phyloP scores from a whole-genome alignment of 2,113 vertebrate genomes.

The Syngnathoides biaculeatus region DNA sequence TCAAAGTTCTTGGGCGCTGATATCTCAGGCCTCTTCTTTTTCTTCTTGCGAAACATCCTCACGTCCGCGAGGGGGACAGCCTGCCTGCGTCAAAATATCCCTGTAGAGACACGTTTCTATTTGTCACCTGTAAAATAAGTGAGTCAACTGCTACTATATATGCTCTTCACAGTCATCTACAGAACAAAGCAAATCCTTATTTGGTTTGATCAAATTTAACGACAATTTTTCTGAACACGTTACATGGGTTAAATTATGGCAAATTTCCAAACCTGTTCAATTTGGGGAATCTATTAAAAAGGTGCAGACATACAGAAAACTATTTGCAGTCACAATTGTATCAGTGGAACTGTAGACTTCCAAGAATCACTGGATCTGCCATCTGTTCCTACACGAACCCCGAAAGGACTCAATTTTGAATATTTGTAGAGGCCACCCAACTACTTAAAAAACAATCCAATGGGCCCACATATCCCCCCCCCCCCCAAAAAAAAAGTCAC shows the following conservation, averaged over 20 bases:
- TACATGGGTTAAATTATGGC: not conserved
- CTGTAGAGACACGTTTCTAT: constrained; percentile 30
- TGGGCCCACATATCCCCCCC: too few relatives aligned
- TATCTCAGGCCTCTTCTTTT: constrained; percentile 98
- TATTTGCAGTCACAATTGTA: too few relatives aligned
- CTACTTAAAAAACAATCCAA: too few relatives aligned
- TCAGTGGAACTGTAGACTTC: too few relatives aligned
- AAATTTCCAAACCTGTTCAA: not conserved
- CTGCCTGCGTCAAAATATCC: constrained; percentile 38
- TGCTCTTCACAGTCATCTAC: not conserved
- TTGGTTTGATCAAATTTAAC: not conserved
- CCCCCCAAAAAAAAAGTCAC: too few relatives aligned
- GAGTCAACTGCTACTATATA: not conserved
- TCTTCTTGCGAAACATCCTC: constrained; percentile 97
- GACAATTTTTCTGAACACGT: not conserved
- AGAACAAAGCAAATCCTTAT: not conserved
- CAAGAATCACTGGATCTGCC: too few relatives aligned
- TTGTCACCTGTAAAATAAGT: not conserved
- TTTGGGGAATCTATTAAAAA: too few relatives aligned
- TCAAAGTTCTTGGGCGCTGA: constrained; percentile 95
- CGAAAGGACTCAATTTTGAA: too few relatives aligned
- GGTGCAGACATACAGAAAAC: too few relatives aligned
- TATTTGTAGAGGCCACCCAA: too few relatives aligned
- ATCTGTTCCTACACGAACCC: too few relatives aligned
- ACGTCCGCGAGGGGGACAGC: constrained; percentile 45